phyloP scores from a whole-genome alignment of 2,888 invertebrate genomes.

The Synergus itoensis region DNA sequence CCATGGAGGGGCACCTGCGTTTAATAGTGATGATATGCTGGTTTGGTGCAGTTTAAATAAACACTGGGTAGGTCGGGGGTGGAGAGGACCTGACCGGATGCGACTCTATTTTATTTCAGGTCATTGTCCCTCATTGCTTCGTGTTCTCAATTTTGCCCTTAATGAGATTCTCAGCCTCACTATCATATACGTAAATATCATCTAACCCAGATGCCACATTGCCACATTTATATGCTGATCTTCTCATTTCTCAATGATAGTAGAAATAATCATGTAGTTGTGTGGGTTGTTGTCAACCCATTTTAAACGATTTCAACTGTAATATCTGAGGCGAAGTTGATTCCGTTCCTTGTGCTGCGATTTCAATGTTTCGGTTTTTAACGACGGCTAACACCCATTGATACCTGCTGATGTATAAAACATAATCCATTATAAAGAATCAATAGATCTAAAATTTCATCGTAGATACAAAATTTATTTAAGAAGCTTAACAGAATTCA shows the following conservation, averaged over 20 bases:
- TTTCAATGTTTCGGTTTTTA: no score
- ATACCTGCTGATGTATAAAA: no score
- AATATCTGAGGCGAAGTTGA: no score
- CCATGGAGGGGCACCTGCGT: conserved; percentile 26
- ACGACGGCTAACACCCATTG: no score
- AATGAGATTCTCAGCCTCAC: conserved; percentile 28
- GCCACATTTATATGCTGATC: not conserved
- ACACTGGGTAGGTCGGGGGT: conserved; percentile 48
- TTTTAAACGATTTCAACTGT: no score
- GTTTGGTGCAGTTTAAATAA: conserved; percentile 61
- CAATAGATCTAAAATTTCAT: no score
- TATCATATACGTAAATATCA: not conserved
- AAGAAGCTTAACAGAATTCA: not conserved
- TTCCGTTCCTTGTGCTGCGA: no score
- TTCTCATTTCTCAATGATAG: no score
- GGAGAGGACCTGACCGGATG: conserved; percentile 48
- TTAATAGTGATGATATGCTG: conserved; percentile 45
- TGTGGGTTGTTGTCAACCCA: no score
- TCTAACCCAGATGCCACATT: not conserved
- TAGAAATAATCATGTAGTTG: no score
- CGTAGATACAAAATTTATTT: not conserved
- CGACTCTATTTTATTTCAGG: conserved; percentile 66
- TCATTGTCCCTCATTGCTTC: conserved; percentile 64
- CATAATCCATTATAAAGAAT: no score
- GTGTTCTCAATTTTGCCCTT: conserved; percentile 40